phyloP scores from a whole-genome alignment of 2,888 invertebrate genomes.

The Andrena praecox region DNA sequence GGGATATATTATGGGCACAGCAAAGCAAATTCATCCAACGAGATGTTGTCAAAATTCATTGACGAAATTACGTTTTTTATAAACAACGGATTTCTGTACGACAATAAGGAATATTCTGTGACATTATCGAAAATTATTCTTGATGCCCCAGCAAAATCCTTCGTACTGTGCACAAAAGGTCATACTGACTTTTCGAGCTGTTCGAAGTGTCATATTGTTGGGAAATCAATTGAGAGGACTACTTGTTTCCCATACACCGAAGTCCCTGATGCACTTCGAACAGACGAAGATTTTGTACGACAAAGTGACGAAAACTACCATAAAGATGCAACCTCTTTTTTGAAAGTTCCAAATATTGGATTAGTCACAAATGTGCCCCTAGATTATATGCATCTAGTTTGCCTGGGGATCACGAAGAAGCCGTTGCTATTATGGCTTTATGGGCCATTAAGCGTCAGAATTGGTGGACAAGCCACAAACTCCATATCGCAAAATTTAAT shows the following conservation, averaged over 20 bases:
- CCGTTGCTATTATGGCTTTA: conserved; percentile 71
- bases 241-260: conserved; percentile 1
- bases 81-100: neutral
- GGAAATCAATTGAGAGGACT: conserved; percentile 27
- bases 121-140: conserved; percentile 34
- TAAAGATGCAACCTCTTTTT: conserved; percentile 55
- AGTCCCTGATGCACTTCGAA: conserved; percentile 24
- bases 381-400: conserved; percentile 72
- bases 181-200: no score
- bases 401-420: conserved; percentile 65
- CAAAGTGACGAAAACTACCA: conserved; percentile 15
- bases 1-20: conserved; percentile 53
- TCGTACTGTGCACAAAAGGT: no score
- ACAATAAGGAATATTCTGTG: conserved; percentile 10
- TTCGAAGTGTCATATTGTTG: conserved; percentile 57
- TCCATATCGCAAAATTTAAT: conserved; percentile 18
- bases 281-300: conserved; percentile 49
- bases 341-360: conserved; percentile 71
- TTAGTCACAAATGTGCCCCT: conserved; percentile 68
- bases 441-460: conserved; percentile 45
- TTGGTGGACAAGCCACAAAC: neutral
- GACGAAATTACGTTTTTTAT: neutral
- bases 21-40: conserved; percentile 44
- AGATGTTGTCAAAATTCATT: conserved; percentile 28
- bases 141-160: conserved; percentile 50